Evolutionary conservation across 2,888 invertebrate species (phyloP), one percentile per base, ranked within the genome.

Genomic region (Nomada flava): DNA sequence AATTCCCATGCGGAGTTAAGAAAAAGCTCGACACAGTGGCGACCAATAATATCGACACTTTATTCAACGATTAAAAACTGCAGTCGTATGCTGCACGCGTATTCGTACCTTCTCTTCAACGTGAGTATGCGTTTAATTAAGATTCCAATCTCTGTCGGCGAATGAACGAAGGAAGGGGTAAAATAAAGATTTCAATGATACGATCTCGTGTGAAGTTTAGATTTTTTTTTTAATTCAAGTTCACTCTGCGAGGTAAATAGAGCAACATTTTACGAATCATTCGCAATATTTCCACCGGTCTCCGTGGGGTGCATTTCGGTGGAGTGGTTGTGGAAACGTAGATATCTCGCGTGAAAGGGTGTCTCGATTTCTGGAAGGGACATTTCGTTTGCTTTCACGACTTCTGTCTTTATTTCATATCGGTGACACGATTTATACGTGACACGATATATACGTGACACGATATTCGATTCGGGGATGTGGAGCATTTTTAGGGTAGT

Each of bases 331-430:
- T n/a, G 50, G 64, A 64, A 64, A 50, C 50, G 50, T 47, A 42
- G 36, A 62, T 20, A 26, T 50, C 50, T 74, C 78, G 78, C 7
- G 36, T 74, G 81, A 78, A 78, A 81, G 81, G 78, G 63, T 42
- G 73, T 57, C 78, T 70, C 65, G 78, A 60, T 78, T 78, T 53
- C 81, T 53, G 44, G 26, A 44, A 18, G 63, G 64, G 82, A 36
- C 0, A 36, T 36, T 0, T 82, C 74, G 67, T 59, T 59, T 53
- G 79, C 75, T 82, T 79, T 82, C 82, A 79, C 82, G 74, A 72
- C 60, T 60, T 53, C 80, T 52, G 67, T 64, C 53, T 74, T 53
- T 67, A 18, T 75, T 67, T 65, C 55, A 20, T 62, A 60, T 63
- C 75, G 52, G 63, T 69, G 60, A 23, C 60, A 59, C 62, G 78